Conservation (phyloP, 2,888 invertebrate species). For the Tenthredo notha region DNA sequence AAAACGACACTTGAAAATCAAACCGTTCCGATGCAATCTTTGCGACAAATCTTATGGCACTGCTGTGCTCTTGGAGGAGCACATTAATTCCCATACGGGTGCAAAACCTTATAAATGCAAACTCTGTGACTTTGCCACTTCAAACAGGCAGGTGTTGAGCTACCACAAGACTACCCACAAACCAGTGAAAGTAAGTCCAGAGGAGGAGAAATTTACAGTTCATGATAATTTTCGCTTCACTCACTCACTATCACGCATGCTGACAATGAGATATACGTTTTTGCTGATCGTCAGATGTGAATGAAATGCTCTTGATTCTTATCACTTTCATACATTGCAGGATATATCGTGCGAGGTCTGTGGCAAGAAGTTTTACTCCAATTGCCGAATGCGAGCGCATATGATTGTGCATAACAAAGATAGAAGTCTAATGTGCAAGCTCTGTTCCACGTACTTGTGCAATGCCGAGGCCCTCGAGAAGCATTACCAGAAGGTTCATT, state of each 20-base stretch:
- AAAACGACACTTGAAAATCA: conserved; percentile 72
- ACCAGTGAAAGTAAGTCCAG: conserved; percentile 63
- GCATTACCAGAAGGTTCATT: conserved; percentile 68
- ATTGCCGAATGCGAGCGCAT: conserved; percentile 69
- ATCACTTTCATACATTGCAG: conserved; percentile 57
- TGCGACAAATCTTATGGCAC: conserved; percentile 69
- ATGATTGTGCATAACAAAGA: conserved; percentile 69
- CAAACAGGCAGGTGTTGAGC: conserved; percentile 69
- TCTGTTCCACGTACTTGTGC: conserved; percentile 69
- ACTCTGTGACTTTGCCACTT: conserved; percentile 66
- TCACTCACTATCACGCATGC: background rate
- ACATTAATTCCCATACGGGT: conserved; percentile 71
- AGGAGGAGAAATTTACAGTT: background rate
- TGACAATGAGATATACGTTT: background rate
- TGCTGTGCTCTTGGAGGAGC: conserved; percentile 69
- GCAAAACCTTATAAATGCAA: conserved; percentile 67
- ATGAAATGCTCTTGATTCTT: conserved; percentile 14
- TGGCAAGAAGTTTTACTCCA: conserved; percentile 68
- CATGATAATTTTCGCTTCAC: background rate
- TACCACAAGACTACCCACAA: conserved; percentile 70
- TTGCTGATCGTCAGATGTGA: background rate
- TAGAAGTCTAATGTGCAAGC: conserved; percentile 67
- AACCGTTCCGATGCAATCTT: conserved; percentile 68
- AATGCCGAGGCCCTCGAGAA: conserved; percentile 64
- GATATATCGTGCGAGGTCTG: conserved; percentile 69